Evolutionary conservation across 1,140 invertebrate genomes (phyloP).

Genomic region (Sipha flava): DNA sequence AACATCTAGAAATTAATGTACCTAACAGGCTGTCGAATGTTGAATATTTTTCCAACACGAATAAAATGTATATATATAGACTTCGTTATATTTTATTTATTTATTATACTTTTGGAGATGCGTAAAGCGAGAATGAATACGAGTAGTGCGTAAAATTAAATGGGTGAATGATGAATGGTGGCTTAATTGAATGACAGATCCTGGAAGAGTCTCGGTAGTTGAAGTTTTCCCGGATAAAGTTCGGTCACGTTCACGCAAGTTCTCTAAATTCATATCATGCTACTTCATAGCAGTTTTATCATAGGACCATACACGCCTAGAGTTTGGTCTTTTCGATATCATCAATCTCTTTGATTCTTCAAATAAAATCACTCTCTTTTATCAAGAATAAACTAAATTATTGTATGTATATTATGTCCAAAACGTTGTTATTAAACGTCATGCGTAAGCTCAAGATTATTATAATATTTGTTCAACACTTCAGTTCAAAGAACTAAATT

Average conservation of each 20-base stretch:
- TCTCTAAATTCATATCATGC: slow-evolving; percentile 7
- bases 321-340: neutral
- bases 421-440: too few species aligned
- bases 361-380: too few species aligned
- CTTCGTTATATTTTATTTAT: too few species aligned
- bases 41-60: too few species aligned
- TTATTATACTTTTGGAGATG: neutral
- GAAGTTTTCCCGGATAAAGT: neutral
- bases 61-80: too few species aligned
- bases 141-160: neutral
- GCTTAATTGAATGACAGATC: slow-evolving; percentile 31
- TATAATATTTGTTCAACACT: too few species aligned
- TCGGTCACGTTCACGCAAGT: slow-evolving; percentile 20
- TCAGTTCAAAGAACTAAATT: too few species aligned
- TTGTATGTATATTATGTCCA: too few species aligned
- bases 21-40: too few species aligned
- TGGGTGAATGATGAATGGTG: slow-evolving; percentile 22
- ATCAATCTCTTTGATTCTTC: neutral
- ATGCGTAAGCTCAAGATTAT: too few species aligned
- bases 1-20: too few species aligned
- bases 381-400: too few species aligned
- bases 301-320: neutral
- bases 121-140: neutral
- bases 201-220: neutral
- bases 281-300: neutral